A percentile compares a stretch with the other conserved stretches of the same genome.
Evolutionary conservation across 2,797 vertebrate genomes (phyloP).

Genomic region (Tenualosa thibaudeaui): DNA sequence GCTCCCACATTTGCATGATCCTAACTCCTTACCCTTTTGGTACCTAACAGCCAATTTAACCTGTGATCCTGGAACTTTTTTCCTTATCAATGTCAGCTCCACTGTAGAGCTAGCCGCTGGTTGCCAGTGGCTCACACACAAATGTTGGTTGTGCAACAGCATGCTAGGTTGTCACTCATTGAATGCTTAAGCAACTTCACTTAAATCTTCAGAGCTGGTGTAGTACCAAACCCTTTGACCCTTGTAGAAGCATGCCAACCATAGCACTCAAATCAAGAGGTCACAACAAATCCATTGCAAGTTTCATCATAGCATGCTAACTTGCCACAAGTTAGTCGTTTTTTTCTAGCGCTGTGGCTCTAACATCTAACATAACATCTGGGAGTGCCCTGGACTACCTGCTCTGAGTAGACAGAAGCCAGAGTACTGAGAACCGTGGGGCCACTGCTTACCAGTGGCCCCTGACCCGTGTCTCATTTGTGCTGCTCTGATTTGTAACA

Average conservation of each 20-base stretch:
- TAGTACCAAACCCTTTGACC: neutral
- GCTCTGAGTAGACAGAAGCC: neutral
- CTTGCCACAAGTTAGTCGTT: neutral
- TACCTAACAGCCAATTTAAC: neutral
- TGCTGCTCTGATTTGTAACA: conserved; percentile 41
- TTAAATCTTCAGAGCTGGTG: neutral
- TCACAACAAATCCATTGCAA: neutral
- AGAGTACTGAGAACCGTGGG: neutral
- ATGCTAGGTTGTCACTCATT: neutral
- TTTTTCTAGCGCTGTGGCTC: neutral
- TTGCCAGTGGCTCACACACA: neutral
- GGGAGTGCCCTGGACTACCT: neutral
- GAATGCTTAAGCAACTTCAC: neutral
- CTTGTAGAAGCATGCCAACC: neutral
- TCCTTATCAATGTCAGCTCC: neutral
- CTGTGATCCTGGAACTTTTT: neutral
- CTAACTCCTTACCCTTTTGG: neutral
- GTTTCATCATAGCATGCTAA: neutral
- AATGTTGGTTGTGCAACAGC: neutral
- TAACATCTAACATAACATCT: neutral
- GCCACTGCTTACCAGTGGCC: conserved; percentile 23
- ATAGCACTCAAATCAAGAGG: neutral
- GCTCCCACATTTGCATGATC: neutral
- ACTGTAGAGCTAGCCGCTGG: neutral
- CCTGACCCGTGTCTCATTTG: conserved; percentile 28